phyloP scores from a whole-genome alignment of 2,888 invertebrate species.

The Lymantria dispar region DNA sequence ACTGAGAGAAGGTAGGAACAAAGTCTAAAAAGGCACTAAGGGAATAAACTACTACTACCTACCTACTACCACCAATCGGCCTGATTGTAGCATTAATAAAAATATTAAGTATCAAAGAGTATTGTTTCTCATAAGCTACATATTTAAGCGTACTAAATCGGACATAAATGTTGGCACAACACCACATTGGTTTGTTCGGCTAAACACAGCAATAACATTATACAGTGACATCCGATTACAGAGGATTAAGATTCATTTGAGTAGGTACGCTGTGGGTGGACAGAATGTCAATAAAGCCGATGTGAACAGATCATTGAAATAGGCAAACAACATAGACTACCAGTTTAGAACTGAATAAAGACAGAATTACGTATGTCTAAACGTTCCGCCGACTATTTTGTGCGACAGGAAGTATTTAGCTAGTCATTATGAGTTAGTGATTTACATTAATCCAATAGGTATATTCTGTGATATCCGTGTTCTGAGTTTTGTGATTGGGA shows the following conservation, averaged over 20 bases:
- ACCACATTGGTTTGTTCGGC: slow-evolving; percentile 21
- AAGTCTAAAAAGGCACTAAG: too few relatives aligned
- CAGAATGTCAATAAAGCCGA: slow-evolving; percentile 63
- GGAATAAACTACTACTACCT: too few relatives aligned
- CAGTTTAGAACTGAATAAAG: slow-evolving; percentile 39
- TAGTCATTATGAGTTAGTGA: slow-evolving; percentile 18
- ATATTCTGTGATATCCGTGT: background rate
- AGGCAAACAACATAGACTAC: slow-evolving; percentile 2
- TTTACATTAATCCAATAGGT: slow-evolving; percentile 23
- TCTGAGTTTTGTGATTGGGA: background rate
- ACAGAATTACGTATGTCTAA: slow-evolving; percentile 44
- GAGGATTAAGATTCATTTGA: slow-evolving; percentile 59
- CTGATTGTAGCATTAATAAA: too few relatives aligned
- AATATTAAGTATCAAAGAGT: too few relatives aligned
- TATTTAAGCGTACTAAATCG: slow-evolving; percentile 11
- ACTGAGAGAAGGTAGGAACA: too few relatives aligned
- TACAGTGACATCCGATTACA: slow-evolving; percentile 34
- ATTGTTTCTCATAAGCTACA: background rate
- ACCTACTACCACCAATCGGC: too few relatives aligned
- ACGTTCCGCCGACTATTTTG: slow-evolving; percentile 17
- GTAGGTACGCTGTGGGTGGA: slow-evolving; percentile 34
- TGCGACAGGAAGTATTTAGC: slow-evolving; percentile 28
- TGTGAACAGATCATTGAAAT: slow-evolving; percentile 33
- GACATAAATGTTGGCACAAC: slow-evolving; percentile 16
- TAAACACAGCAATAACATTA: slow-evolving; percentile 34